Evolutionary conservation across 2,888 invertebrate species (phyloP), one percentile per base, ranked within the genome.

Genomic region (Acleris sparsana): DNA sequence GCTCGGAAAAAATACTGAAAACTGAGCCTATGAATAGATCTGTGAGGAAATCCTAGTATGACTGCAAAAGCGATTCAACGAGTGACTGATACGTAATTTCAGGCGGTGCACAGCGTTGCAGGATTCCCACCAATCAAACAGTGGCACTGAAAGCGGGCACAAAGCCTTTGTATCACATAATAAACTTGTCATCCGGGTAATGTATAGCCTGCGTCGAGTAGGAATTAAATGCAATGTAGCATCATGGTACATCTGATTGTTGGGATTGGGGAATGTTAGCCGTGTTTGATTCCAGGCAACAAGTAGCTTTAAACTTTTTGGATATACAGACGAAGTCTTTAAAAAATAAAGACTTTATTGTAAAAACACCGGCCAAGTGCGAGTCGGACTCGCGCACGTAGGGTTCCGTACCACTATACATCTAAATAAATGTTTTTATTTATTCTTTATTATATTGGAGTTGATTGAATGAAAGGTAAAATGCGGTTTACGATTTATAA

Each of bases 81-180:
- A 51, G 51, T 51, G 62, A 66, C 61, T 66, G 66, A 62, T 39
- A 52, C 53, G 53, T 62, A 39, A 53, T 22, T 49, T 43, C 43
- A 48, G 43, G 6, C 29, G 33, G 39, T 17, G n/a, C 49, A 16
- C 49, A 49, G 48, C n/a, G 43, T 20, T 44, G 13, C 59, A 39
- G 60, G 53, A 46, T 75, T 78, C 75, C 75, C 78, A 77, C 79
- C 81, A 84, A 86, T 85, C 84, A 85, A 86, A 85, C 81, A 79
- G 75, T 78, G 74, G 72, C 75, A 76, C 80, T 80, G 78, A 77
- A 80, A 80, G 74, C 76, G 75, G 72, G 75, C 76, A 70, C 71
- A 82, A 72, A 81, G 79, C 77, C 85, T 85, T 86, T 84, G 84
- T 83, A 82, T 80, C 80, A 80, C 82, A 82, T 85, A 82, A 83